Evolutionary conservation across 2,797 vertebrate species (phyloP).

Genomic region (Anisognathus igniventris): DNA sequence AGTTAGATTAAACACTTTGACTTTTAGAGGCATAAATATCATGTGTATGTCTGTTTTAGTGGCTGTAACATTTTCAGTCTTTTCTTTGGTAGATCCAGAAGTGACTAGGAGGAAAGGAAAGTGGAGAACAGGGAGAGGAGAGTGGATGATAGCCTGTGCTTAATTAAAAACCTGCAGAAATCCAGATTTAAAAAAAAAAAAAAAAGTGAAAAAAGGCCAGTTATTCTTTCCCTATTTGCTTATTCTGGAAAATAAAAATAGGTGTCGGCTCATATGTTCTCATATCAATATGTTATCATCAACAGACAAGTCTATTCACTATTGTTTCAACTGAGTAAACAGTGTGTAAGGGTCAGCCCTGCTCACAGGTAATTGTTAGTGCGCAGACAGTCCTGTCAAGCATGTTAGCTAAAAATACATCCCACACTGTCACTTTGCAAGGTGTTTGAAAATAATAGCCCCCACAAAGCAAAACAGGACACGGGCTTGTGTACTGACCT

Average conservation of each 20-base stretch:
- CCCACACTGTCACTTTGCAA: slow-evolving; percentile 85
- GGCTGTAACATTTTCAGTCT: not conserved
- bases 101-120: not conserved
- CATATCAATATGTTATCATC: slow-evolving; percentile 80
- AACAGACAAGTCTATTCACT: slow-evolving; percentile 79
- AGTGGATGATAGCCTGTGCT: not conserved
- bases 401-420: slow-evolving; percentile 86
- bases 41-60: not conserved
- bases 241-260: slow-evolving; percentile 68
- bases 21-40: not conserved
- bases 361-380: slow-evolving; percentile 89
- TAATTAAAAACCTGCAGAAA: slow-evolving; percentile 14
- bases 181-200: not conserved
- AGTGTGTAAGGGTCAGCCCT: slow-evolving; percentile 83
- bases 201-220: not conserved
- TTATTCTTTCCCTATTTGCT: slow-evolving; percentile 51
- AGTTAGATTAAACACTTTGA: not conserved
- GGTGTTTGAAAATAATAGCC: slow-evolving; percentile 88
- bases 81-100: not conserved
- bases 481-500: slow-evolving; percentile 85
- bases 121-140: not conserved
- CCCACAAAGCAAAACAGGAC: slow-evolving; percentile 80
- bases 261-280: slow-evolving; percentile 65
- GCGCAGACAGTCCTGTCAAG: slow-evolving; percentile 83
- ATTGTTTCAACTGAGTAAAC: slow-evolving; percentile 86